Evolutionary conservation across 2,888 invertebrate species (phyloP), one percentile per base, ranked within the genome.

Genomic region (Oegoconia quadripuncta): DNA sequence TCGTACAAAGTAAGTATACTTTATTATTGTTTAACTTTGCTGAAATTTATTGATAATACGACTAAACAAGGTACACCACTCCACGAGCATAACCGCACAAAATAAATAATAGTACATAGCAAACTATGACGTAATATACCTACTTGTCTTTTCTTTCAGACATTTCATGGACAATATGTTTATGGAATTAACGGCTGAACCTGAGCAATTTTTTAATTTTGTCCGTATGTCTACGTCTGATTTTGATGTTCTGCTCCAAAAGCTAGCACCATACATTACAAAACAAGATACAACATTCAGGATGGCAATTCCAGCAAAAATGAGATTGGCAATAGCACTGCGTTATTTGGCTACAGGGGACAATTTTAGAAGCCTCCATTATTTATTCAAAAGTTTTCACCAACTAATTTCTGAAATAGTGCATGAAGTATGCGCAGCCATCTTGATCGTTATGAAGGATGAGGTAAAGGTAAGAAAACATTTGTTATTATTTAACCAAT

Each of bases 241-340:
- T 28, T 28, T 28, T n/a, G 28, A 28, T n/a, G n/a, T n/a, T n/a
- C n/a, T 32, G 5, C 16, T 32, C 7, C 20, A 14, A 6, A 32
- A 14, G 22, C 11, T 32, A 22, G 32, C 9, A 15, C 32, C 32
- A n/a, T 22, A 34, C 16, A 39, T 39, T 25, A 14, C 9, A 22
- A 39, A 39, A 30, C 25, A 34, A 34, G 16, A 25, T 9, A 39
- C 39, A 20, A 34, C 11, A 30, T 34, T 34, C 18, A 25, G 39
- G n/a, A 17, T 17, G 11, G 7, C 32, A 12, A 32, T 32, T 13
- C 32, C 22, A 13, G 22, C 32, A 14, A 32, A 38, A 38, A 15
- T 33, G 9, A 27, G 38, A 25, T 12, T 38, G 22, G 38, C 38
- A 18, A n/a, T 38, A 11, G 33, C 38, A 22, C 22, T 38, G 28